A percentile compares a stretch with the other conserved stretches of the same genome.
Evolutionary conservation across 1,140 invertebrate species (phyloP).

Genomic region (Drosophila jambulina): DNA sequence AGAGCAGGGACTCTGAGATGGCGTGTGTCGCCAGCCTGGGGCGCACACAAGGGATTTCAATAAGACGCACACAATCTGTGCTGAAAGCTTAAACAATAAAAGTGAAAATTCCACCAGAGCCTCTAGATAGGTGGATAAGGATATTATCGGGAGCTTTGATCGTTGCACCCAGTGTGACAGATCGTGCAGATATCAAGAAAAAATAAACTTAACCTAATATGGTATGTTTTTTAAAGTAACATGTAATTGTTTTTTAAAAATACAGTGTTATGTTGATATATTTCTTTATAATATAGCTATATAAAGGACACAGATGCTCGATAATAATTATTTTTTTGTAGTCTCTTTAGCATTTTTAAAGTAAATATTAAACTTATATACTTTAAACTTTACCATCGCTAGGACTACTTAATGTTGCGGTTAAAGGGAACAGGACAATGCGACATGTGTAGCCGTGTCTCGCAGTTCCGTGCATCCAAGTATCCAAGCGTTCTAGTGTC

Average conservation of each 20-base stretch:
- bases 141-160: slow-evolving; percentile 57
- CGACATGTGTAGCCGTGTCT: slow-evolving; percentile 47
- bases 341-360: not conserved
- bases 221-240: no score
- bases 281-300: no score
- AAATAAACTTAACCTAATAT: not conserved
- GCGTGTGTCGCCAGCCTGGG: slow-evolving; percentile 43
- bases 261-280: no score
- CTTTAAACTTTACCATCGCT: slow-evolving; percentile 16
- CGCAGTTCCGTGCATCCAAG: slow-evolving; percentile 10
- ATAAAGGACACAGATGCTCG: no score
- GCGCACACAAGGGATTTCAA: slow-evolving; percentile 78
- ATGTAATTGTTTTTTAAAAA: no score
- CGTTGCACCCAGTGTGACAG: not conserved
- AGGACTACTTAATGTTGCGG: slow-evolving; percentile 37
- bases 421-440: slow-evolving; percentile 54
- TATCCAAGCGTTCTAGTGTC: not conserved
- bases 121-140: slow-evolving; percentile 46
- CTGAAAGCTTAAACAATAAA: slow-evolving; percentile 82
- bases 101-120: slow-evolving; percentile 71
- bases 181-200: not conserved
- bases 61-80: slow-evolving; percentile 77
- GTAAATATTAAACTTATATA: no score
- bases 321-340: no score
- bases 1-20: slow-evolving; percentile 4